Conservation (phyloP, 2,113 vertebrate species). For the Coptodon bakossiorum region DNA sequence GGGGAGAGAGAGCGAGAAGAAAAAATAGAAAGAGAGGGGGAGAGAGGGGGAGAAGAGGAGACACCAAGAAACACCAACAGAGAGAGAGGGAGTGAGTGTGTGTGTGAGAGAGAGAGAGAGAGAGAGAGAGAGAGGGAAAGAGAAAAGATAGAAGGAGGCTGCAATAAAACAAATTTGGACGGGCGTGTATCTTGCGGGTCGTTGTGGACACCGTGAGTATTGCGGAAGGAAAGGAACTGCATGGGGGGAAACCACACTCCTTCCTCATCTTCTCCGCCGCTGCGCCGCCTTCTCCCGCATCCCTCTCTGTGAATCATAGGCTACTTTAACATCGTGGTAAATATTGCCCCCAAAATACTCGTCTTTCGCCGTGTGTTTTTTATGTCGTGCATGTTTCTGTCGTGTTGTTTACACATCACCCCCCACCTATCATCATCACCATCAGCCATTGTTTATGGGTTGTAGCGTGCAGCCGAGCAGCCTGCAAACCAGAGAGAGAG, state of each 20-base stretch:
- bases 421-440: conserved; percentile 44
- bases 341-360: conserved; percentile 82
- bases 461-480: background rate
- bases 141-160: conserved; percentile 73
- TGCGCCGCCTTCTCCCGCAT: conserved; percentile 51
- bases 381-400: conserved; percentile 56
- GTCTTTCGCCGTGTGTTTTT: conserved; percentile 67
- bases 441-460: conserved; percentile 55
- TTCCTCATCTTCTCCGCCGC: conserved; percentile 60
- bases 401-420: conserved; percentile 60
- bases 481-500: background rate
- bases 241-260: conserved; percentile 74
- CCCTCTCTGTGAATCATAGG: conserved; percentile 93
- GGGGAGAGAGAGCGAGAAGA: background rate
- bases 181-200: conserved; percentile 80
- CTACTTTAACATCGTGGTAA: conserved; percentile 94
- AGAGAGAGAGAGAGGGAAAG: conserved; percentile 22
- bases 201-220: conserved; percentile 94
- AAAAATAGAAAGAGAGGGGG: conserved; percentile 19
- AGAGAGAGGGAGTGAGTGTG: background rate
- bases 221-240: conserved; percentile 71
- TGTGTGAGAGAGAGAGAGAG: background rate
- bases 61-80: conserved; percentile 36
- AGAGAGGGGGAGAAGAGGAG: conserved; percentile 61
- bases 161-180: conserved; percentile 96